A percentile compares a stretch with the other conserved stretches of the same genome.
These are phyloP conservation scores for Nymphalis io DNA, from an alignment of 1,140 invertebrate genomes.

Conservation along the genomic window DNA sequence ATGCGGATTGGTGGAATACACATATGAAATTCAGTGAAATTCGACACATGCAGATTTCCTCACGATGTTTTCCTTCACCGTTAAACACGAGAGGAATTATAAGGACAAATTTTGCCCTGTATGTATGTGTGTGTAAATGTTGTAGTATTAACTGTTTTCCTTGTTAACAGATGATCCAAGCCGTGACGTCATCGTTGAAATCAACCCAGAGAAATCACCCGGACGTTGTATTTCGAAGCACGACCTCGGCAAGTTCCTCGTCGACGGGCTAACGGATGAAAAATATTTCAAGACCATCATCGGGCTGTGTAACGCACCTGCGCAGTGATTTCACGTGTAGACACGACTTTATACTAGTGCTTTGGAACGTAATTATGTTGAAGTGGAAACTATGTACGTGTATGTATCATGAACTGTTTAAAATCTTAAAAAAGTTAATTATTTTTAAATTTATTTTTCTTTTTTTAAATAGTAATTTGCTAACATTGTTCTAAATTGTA, in stretches of 20 bases:
- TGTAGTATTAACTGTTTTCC: background rate
- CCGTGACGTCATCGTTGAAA: constrained; percentile 78
- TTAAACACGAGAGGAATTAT: too few relatives aligned
- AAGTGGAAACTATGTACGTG: too few relatives aligned
- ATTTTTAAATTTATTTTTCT: too few relatives aligned
- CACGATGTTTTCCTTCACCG: too few relatives aligned
- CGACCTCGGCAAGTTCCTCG: constrained; percentile 88
- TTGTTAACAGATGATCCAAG: constrained; percentile 81
- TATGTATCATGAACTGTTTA: background rate
- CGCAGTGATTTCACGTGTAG: constrained; percentile 33
- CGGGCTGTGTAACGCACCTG: constrained; percentile 82
- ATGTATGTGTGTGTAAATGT: background rate
- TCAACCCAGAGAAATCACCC: constrained; percentile 83
- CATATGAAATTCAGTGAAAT: too few relatives aligned
- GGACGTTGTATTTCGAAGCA: constrained; percentile 87
- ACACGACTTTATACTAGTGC: background rate
- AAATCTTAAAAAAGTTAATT: background rate
- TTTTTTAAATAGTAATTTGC: too few relatives aligned
- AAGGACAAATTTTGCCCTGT: too few relatives aligned
- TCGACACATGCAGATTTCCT: too few relatives aligned
- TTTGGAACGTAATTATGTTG: too few relatives aligned
- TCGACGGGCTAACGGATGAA: constrained; percentile 84
- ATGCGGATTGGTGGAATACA: too few relatives aligned
- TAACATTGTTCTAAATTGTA: too few relatives aligned
- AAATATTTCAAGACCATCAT: constrained; percentile 86